Base-by-base conservation (phyloP, 2,113 vertebrate species). In the Anoura caudifer region DNA sequence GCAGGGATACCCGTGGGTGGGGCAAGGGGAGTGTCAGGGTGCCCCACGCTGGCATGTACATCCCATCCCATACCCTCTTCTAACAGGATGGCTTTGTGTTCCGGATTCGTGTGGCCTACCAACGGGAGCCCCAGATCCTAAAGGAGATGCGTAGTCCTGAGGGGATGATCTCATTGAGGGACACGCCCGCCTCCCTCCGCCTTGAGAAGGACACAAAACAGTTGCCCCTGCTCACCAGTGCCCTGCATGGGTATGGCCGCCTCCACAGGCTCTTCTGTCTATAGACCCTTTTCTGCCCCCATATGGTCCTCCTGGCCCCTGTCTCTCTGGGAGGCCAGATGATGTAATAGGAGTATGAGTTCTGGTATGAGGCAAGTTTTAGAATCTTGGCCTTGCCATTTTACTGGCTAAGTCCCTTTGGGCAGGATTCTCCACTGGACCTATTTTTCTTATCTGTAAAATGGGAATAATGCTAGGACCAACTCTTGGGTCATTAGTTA, bases 101-200 rank as follows among this genome's bases (percentile, higher is more conserved):
- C 97, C 99, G 99, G 31, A 97, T 99, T 43, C 98, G 99, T 86
- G 99, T 99, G 69, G 99, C 99, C 0, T 99, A 99, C 95, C 99
- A 99, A 72, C 98, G 99, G 26, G 99, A 99, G 96, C 98, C 99
- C 22, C 99, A 99, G 96, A 98, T 99, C 76, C 97, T 99, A 92
- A 99, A 99, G 97, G 99, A 99, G 97, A 98, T 97, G 5, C 94
- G 99, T 45, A 99, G 98, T 38, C 98, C 99, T 0, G 99, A 99
- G 83, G 99, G 99, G 31, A 98, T 99, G 98, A 96, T 99, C 97
- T 98, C 99, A 33, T 97, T 99, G 52, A 98, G 98, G 85, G 99
- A 99, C 89, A 99, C 92, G n/a, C 98, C 97, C 2, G 99, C 99
- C 90, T 99, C 99, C 92, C 98, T 98, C 94, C 96, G 96, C 33